Evolutionary conservation across 2,113 vertebrate species (phyloP).

Genomic region (Malurus elegans): DNA sequence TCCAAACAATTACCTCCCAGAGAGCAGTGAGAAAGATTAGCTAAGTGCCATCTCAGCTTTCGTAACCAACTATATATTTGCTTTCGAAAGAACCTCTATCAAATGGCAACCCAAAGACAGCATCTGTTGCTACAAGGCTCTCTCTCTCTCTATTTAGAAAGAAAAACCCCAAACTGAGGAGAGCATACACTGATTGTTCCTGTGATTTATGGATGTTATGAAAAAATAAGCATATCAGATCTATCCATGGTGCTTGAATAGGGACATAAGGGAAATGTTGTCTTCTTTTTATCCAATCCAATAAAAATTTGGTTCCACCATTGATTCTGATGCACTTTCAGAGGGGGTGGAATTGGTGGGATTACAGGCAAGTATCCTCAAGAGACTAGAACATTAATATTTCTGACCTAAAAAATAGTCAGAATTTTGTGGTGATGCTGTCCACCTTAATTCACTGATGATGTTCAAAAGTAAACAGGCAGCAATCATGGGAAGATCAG

Average conservation of each 20-base stretch:
- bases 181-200: neutral
- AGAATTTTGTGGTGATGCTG: neutral
- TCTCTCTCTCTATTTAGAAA: neutral
- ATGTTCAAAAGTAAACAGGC: neutral
- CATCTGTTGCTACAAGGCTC: fast-evolving
- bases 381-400: neutral
- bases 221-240: neutral
- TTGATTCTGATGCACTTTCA: neutral
- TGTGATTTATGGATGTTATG: neutral
- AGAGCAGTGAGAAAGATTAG: neutral
- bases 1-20: neutral
- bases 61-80: neutral
- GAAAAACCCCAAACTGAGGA: neutral
- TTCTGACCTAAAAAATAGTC: neutral
- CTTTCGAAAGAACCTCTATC: neutral
- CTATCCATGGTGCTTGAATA: neutral
- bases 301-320: neutral
- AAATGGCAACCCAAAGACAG: neutral
- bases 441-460: neutral
- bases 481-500: neutral
- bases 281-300: neutral
- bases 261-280: neutral
- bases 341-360: neutral
- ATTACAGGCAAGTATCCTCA: neutral
- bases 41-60: neutral